These are phyloP conservation scores for Aphelenchoides avenae DNA, from an alignment of 1,140 invertebrate species.

Conservation along the genomic window DNA sequence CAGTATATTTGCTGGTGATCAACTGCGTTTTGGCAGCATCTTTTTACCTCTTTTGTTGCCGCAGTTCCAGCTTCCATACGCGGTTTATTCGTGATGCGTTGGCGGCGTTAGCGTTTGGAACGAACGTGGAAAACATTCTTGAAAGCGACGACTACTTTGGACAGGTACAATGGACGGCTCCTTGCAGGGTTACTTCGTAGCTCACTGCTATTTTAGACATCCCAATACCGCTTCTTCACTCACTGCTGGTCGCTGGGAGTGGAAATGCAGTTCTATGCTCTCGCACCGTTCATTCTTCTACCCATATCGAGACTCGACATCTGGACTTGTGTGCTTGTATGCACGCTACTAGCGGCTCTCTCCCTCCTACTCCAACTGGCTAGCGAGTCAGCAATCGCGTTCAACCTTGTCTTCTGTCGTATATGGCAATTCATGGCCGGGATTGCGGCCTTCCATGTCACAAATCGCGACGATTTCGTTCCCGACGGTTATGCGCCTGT, in stretches of 20 bases:
- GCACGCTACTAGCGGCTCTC: too few species aligned
- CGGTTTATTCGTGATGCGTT: conserved; percentile 23
- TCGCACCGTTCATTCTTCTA: conserved; percentile 10
- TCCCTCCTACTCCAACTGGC: too few species aligned
- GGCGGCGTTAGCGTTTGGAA: conserved; percentile 24
- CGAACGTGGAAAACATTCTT: conserved; percentile 27
- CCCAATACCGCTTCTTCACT: conserved; percentile 8
- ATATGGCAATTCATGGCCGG: too few species aligned
- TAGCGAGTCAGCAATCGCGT: too few species aligned
- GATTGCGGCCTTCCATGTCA: too few species aligned
- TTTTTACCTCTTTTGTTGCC: too few species aligned
- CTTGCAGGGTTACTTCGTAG: neutral
- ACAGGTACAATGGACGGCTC: conserved; percentile 5
- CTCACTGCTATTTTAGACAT: conserved; percentile 5
- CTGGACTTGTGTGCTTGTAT: too few species aligned
- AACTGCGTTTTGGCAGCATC: too few species aligned
- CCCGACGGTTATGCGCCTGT: too few species aligned
- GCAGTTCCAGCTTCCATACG: conserved; percentile 18
- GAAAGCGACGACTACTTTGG: conserved; percentile 30
- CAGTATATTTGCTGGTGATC: conserved; percentile 39
- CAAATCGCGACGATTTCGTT: too few species aligned
- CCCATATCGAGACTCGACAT: neutral
- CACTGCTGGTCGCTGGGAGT: conserved; percentile 18
- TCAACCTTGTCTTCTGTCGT: too few species aligned
- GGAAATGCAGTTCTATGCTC: conserved; percentile 13